phyloP scores from a whole-genome alignment of 2,113 vertebrate species.

The Phrynosoma blainvillii region DNA sequence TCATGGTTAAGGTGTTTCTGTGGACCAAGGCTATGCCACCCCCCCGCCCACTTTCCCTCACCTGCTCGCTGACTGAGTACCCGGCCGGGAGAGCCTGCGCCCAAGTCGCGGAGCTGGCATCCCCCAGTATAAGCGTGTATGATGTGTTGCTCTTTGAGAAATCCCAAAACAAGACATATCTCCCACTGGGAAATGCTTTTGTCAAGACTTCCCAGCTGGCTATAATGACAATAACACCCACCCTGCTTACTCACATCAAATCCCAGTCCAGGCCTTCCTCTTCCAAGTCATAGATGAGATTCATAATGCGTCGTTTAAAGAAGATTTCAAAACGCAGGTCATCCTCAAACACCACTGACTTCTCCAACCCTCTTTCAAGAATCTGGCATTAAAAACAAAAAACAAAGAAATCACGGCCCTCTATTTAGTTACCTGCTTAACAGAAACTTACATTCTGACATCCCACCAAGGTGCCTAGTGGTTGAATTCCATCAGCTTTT shows the following conservation, averaged over 20 bases:
- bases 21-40: too few species aligned
- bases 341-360: constrained; percentile 88
- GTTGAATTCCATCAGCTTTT: not conserved
- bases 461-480: not conserved
- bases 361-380: constrained; percentile 75
- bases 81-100: too few species aligned
- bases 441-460: not conserved
- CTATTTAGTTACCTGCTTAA: not conserved
- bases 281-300: constrained; percentile 86
- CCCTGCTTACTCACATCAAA: constrained; percentile 81
- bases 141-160: not conserved
- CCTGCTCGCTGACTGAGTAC: too few species aligned
- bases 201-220: not conserved
- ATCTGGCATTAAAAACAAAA: constrained; percentile 70
- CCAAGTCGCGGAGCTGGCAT: too few species aligned
- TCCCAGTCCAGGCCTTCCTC: constrained; percentile 85
- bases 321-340: constrained; percentile 94
- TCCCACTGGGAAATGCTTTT: not conserved
- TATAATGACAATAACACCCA: not conserved
- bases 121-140: too few species aligned
- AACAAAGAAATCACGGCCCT: not conserved
- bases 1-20: too few species aligned
- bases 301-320: constrained; percentile 89
- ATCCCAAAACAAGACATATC: not conserved
- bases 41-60: too few species aligned